Base-by-base conservation (phyloP, 2,797 vertebrate genomes). In the Danio choprae region DNA sequence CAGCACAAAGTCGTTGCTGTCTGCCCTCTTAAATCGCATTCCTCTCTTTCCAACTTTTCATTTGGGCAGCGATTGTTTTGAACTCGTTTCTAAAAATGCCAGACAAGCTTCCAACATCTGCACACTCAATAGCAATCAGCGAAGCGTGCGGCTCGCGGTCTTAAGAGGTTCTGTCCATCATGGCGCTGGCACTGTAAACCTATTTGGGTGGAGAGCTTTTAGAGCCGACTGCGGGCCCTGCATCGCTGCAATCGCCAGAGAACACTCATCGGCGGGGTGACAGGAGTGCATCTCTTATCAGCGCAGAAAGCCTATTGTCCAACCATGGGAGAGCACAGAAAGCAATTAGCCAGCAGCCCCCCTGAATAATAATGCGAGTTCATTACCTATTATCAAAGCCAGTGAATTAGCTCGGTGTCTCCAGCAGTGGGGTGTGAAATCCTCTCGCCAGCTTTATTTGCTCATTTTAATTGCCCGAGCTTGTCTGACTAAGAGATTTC, bases 321-420 rank as follows among this genome's bases (percentile, higher is more conserved):
- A 89, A 93, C 91, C 85, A 62, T 64, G 87, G 90, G 90, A 92
- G 92, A 93, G 92, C 92, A 93, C 91, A 92, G 92, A 94, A 94
- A 94, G 94, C 92, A 95, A 94, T 95, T 94, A 94, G 93, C 90
- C 89, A 67, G 59, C 79, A 77, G 78, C 86, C 91, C 89, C 80
- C 86, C 89, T 89, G 92, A 93, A 94, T 93, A 94, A 94, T 93
- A 93, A 94, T 92, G 91, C 84, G 74, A 91, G 92, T 93, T 94
- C 92, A 93, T 95, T 94, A 94, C 91, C 90, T 91, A 92, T 92
- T 93, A 94, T 93, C 94, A 94, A 94, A 94, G 91, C 88, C 84
- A 80, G 89, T 89, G 91, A 94, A 94, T 94, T 94, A 94, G 92
- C 94, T 95, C 90, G 90, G 90, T 90, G 91, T 94, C 92, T 92